Conservation (phyloP, 2,113 vertebrate genomes). For the Stegostoma tigrinum region DNA sequence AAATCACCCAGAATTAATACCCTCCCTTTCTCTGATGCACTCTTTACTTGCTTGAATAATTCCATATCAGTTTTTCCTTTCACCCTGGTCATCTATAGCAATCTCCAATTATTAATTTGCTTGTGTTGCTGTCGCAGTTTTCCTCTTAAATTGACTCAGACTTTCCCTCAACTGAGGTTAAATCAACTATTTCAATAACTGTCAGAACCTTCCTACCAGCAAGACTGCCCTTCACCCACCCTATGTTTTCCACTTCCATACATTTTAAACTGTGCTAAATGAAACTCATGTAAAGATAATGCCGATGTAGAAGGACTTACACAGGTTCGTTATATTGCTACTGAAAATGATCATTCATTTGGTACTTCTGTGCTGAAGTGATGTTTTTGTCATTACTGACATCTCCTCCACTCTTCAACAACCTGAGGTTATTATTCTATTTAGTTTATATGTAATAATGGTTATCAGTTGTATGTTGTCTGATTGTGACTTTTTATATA, state of each 20-base stretch:
- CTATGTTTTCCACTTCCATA: constrained; percentile 26
- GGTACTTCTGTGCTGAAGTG: constrained; percentile 1
- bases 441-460: constrained; percentile 4
- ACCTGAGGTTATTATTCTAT: constrained; percentile 8
- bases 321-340: constrained; percentile 21
- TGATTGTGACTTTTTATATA: neutral
- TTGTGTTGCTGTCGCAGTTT: constrained; percentile 8
- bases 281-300: constrained; percentile 35
- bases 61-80: neutral
- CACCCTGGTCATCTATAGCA: constrained; percentile 13
- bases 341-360: constrained; percentile 7
- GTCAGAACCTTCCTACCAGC: constrained; percentile 15
- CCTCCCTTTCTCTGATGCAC: constrained; percentile 21
- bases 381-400: constrained; percentile 16
- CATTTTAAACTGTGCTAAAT: constrained; percentile 28
- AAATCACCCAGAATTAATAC: constrained; percentile 11
- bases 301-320: constrained; percentile 10
- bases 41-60: constrained; percentile 32
- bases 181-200: constrained; percentile 36
- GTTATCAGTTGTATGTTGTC: neutral
- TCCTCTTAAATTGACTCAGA: constrained; percentile 25
- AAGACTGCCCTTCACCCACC: constrained; percentile 21
- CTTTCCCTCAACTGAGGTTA: constrained; percentile 33
- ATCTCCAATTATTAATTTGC: constrained; percentile 33
- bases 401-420: neutral